A percentile compares a stretch with the other conserved stretches of the same genome.
Conservation (phyloP, 2,113 vertebrate genomes). For the Pseudorhombus dupliciocellatus region DNA sequence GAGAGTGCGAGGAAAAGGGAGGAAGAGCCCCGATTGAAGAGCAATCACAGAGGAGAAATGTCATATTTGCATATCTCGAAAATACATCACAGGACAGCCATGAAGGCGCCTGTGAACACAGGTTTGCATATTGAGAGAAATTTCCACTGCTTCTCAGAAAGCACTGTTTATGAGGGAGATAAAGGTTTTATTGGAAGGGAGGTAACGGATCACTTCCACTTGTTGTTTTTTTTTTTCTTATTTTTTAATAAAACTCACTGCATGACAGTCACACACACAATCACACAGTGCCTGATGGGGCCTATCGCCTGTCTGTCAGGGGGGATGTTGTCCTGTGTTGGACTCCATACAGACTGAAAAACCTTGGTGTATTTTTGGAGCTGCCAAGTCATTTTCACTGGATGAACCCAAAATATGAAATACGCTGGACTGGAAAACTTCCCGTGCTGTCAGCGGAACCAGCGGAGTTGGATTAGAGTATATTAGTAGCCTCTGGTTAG, state of each 20-base stretch:
- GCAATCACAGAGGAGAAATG: slow-evolving; percentile 70
- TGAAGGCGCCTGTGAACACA: slow-evolving; percentile 56
- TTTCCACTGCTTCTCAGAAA: slow-evolving; percentile 49
- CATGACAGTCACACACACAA: slow-evolving; percentile 7
- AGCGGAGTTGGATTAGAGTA: slow-evolving; percentile 13
- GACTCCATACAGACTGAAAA: slow-evolving; percentile 2
- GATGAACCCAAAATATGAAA: slow-evolving; percentile 18
- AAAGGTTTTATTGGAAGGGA: slow-evolving; percentile 58
- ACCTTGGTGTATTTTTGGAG: not conserved
- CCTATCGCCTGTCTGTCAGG: slow-evolving; percentile 17
- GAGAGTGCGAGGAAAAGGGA: slow-evolving; percentile 9
- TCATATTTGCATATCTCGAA: slow-evolving; percentile 77
- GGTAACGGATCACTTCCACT: slow-evolving; percentile 27
- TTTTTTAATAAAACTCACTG: slow-evolving; percentile 9
- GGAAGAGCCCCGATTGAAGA: slow-evolving; percentile 39
- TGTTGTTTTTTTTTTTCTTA: not conserved
- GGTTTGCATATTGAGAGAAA: slow-evolving; percentile 69
- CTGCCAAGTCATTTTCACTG: slow-evolving; percentile 25
- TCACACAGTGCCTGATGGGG: slow-evolving; percentile 4
- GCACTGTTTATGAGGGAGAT: slow-evolving; percentile 57
- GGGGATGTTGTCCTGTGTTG: slow-evolving; percentile 2
- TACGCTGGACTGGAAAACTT: not conserved
- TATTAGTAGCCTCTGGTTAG: slow-evolving; percentile 11
- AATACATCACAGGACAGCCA: slow-evolving; percentile 66
- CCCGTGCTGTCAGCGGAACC: not conserved